Evolutionary conservation across 2,797 vertebrate species (phyloP), one percentile per base, ranked within the genome.

Genomic region (Sebastes variabilis): DNA sequence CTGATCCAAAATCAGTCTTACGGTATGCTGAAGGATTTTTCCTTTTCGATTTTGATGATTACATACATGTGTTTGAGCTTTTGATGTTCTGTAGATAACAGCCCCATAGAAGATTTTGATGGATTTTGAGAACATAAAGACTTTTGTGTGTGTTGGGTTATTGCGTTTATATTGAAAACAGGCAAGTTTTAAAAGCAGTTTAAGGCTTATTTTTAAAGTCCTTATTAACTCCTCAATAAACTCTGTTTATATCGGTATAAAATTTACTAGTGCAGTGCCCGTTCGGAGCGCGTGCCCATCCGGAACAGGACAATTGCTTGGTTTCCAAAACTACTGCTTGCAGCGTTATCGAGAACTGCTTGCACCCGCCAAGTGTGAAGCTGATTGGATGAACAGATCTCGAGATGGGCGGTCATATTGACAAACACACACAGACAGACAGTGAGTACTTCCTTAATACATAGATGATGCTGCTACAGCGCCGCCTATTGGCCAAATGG

Each of bases 161-260:
- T 71, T 76, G 18, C 20, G 11, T 79, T 75, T 59, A 72, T 18
- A 72, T 46, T 62, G 25, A 59, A 81, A 81, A 79, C 72, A 62
- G 58, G 20, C 55, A 36, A 1, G 3, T 30, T 60, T 83, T 60
- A 34, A 70, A 55, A 67, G 27, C 42, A 32, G 42, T 49, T 36
- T 5, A 42, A 61, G 22, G n/a, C 49, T 71, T 36, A 61, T 54
- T 38, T 32, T 67, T 25, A 22, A 66, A 65, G 25, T 24, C n/a
- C 27, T 25, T 14, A 32, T 75, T n/a, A 70, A 30, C 24, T 66
- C 22, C 7, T 75, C 9, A 29, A 8, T 36, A 52, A 72, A 67
- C 22, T 36, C 20, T 16, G 11, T 59, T 58, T 59, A 29, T 66
- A 59, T 30, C 4, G 18, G 34, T n/a, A 58, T 79, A 11, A n/a